phyloP scores from a whole-genome alignment of 2,888 invertebrate species.

The Mythimna albipuncta region DNA sequence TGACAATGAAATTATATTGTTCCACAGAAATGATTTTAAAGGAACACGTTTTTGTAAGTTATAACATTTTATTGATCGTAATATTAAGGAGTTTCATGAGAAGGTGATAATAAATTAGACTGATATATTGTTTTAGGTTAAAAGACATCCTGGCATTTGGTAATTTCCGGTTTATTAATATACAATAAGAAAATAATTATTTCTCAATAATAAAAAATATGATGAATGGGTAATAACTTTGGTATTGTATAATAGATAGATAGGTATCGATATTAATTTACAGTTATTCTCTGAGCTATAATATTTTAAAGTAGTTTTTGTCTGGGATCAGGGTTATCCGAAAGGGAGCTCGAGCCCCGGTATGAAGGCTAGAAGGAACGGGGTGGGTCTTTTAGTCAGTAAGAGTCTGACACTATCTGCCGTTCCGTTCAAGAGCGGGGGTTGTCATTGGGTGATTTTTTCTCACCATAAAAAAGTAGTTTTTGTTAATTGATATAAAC shows the following conservation, averaged over 20 bases:
- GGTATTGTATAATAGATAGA: not conserved
- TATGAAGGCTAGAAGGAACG: too few relatives aligned
- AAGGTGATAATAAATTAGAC: slow-evolving; percentile 47
- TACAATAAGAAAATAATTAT: slow-evolving; percentile 11
- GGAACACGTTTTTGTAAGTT: slow-evolving; percentile 25
- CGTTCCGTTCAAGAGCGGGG: too few relatives aligned
- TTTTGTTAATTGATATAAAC: too few relatives aligned
- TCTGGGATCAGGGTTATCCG: too few relatives aligned
- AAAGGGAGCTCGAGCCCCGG: too few relatives aligned
- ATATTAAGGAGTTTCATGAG: slow-evolving; percentile 18
- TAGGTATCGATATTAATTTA: slow-evolving; percentile 3
- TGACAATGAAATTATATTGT: slow-evolving; percentile 24
- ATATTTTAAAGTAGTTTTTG: too few relatives aligned
- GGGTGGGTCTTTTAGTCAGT: too few relatives aligned
- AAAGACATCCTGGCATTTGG: slow-evolving; percentile 18
- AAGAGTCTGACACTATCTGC: too few relatives aligned
- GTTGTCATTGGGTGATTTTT: too few relatives aligned
- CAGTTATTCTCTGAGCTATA: not conserved
- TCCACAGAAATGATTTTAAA: slow-evolving; percentile 22
- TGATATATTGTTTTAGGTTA: slow-evolving; percentile 8
- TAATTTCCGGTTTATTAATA: slow-evolving; percentile 16
- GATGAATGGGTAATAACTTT: not conserved
- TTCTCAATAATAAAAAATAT: slow-evolving; percentile 21
- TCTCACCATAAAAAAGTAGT: too few relatives aligned
- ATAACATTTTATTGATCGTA: slow-evolving; percentile 21